These are phyloP conservation scores for Caligus rogercresseyi DNA, from an alignment of 1,140 invertebrate species.

Conservation along the genomic window DNA sequence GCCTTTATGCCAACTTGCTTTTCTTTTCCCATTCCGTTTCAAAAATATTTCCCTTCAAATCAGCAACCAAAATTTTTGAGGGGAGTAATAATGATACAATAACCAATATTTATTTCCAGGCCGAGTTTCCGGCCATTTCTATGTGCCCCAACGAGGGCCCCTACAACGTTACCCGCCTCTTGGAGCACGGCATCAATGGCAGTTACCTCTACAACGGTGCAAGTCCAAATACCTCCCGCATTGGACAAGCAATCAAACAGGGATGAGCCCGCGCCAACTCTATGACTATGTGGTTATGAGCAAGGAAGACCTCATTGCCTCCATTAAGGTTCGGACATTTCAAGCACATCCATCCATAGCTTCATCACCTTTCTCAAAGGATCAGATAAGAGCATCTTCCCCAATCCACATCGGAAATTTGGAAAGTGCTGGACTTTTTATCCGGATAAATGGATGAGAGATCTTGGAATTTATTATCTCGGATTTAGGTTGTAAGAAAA, in stretches of 20 bases:
- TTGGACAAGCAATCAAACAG: background rate
- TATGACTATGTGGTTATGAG: background rate
- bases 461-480: background rate
- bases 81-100: too few species aligned
- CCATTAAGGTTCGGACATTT: background rate
- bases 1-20: too few species aligned
- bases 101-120: background rate
- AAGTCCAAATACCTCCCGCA: background rate
- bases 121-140: background rate
- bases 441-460: background rate
- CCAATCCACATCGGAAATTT: background rate
- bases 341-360: background rate
- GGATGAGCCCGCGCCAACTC: background rate
- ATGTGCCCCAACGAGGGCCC: background rate
- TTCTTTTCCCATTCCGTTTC: too few species aligned
- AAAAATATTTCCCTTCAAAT: too few species aligned
- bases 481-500: background rate
- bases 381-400: background rate
- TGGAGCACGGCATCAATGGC: background rate
- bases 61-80: too few species aligned
- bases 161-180: background rate
- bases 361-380: background rate
- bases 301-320: background rate
- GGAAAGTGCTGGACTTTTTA: background rate
- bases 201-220: background rate